Evolutionary conservation across 2,888 invertebrate species (phyloP), one percentile per base, ranked within the genome.

Genomic region (Piscicola geometra): DNA sequence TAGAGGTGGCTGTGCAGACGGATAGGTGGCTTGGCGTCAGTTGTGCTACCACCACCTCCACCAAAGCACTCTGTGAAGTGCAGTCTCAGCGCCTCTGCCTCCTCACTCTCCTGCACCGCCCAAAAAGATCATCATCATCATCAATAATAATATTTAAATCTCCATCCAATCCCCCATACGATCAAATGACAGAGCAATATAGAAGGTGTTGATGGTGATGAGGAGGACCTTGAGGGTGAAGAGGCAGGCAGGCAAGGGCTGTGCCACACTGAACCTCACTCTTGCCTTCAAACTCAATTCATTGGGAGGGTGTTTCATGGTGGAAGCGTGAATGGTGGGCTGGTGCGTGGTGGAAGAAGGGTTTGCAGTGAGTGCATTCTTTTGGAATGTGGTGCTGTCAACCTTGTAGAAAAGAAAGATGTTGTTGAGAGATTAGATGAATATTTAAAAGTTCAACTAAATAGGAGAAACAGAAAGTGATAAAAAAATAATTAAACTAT

Each of bases 71-170:
- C n/a, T 18, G 5, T 5, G n/a, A 18, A 21, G 25, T 56, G 60
- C 3, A 56, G 60, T 56, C n/a, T 56, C 60, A 56, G n/a, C n/a
- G 60, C 60, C n/a, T 56, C 60, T 56, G 60, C 60, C 60, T 56
- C 60, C n/a, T 56, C 60, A 56, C 25, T 56, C 15, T 3, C 25
- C 60, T 56, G 21, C 25, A 56, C 5, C 3, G n/a, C 3, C 9
- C 15, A 56, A 25, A 3, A 25, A 56, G 60, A 25, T 15, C 9
- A 41, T 41, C 5, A 41, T 41, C 5, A 41, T 41, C 5, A 41
- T 41, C 9, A 41, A 41, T 41, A 41, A 41, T 41, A 41, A 41
- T 41, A 41, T 9, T 9, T 5, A 41, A 41, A 41, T 41, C n/a
- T n/a, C n/a, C n/a, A n/a, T n/a, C n/a, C n/a, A n/a, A n/a, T n/a